Evolutionary conservation across 2,888 invertebrate species (phyloP).

Genomic region (Tineola bisselliella): DNA sequence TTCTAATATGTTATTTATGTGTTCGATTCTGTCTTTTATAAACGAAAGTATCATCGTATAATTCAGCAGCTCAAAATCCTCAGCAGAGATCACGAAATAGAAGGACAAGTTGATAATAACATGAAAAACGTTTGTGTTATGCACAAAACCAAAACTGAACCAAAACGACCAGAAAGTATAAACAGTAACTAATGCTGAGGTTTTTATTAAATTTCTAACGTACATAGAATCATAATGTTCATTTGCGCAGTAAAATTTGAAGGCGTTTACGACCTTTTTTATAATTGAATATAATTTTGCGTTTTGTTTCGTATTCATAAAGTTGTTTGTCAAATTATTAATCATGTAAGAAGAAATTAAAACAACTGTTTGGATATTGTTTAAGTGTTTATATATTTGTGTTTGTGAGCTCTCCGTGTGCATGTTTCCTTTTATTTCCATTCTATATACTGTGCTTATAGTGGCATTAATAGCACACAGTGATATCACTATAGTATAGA

Average conservation of each 20-base stretch:
- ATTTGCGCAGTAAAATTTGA: neutral
- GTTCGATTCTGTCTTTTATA: neutral
- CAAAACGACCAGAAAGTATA: neutral
- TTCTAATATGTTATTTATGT: neutral
- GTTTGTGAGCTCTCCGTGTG: neutral
- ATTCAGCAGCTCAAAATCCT: neutral
- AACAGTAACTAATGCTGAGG: neutral
- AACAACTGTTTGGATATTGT: neutral
- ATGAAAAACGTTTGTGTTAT: neutral
- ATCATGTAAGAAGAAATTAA: neutral
- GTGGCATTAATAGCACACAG: neutral
- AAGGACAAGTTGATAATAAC: neutral
- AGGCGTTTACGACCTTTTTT: neutral
- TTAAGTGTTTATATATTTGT: neutral
- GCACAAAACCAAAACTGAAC: neutral
- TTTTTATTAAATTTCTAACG: neutral
- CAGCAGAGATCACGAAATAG: neutral
- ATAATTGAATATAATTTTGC: neutral
- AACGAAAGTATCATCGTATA: neutral
- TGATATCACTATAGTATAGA: neutral
- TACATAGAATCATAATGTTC: neutral
- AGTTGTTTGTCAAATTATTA: neutral
- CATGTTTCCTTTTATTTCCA: neutral
- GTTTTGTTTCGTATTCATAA: neutral
- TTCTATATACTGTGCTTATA: neutral